These are phyloP conservation scores for Emydocephalus ijimae DNA, from an alignment of 2,113 vertebrate genomes.

Conservation along the genomic window DNA sequence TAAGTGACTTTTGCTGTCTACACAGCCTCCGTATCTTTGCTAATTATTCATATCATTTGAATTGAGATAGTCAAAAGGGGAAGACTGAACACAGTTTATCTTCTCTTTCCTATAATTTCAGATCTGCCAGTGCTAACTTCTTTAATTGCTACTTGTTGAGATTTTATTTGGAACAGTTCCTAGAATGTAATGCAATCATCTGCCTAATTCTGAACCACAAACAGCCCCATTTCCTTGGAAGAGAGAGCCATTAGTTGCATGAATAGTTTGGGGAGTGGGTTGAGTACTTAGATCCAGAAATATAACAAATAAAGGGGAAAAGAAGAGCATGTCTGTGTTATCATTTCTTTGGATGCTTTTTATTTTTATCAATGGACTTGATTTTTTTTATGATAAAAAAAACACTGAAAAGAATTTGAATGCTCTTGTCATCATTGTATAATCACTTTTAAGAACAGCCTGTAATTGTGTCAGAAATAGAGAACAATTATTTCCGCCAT, in stretches of 20 bases:
- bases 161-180: slow-evolving; percentile 45
- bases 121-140: slow-evolving; percentile 2
- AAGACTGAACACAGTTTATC: not conserved
- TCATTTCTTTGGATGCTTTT: slow-evolving; percentile 26
- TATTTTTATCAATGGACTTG: slow-evolving; percentile 34
- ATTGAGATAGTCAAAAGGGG: not conserved
- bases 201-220: not conserved
- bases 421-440: slow-evolving; percentile 20
- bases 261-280: slow-evolving; percentile 12
- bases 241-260: not conserved
- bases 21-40: not conserved
- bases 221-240: not conserved
- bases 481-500: slow-evolving; percentile 51
- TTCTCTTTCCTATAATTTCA: not conserved
- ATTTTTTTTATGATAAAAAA: not conserved
- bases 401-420: slow-evolving; percentile 15
- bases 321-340: not conserved
- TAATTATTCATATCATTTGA: not conserved
- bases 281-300: slow-evolving; percentile 33
- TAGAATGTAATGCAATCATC: slow-evolving; percentile 22
- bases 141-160: slow-evolving; percentile 21
- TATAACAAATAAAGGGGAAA: slow-evolving; percentile 19
- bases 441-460: slow-evolving; percentile 32
- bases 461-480: slow-evolving; percentile 48
- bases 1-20: too few relatives aligned